Conservation (phyloP, 1,140 invertebrate species). For the Mizuhopecten yessoensis region DNA sequence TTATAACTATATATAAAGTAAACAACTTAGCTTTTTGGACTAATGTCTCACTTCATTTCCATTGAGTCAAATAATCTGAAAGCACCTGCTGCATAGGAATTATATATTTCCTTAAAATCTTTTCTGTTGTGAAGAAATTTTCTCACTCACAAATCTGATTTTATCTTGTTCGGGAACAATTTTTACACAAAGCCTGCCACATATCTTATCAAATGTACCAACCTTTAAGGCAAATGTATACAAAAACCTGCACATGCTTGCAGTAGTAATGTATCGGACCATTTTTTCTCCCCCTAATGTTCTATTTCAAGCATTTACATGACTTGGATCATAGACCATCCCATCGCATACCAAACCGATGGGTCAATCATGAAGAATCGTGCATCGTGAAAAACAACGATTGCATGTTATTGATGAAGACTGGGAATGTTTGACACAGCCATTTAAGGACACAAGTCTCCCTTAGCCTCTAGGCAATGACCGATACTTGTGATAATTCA, state of each 20-base stretch:
- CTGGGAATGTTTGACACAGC: background rate
- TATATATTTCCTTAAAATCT: background rate
- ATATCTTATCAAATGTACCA: background rate
- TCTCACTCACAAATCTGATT: background rate
- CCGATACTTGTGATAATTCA: background rate
- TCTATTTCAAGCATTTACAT: background rate
- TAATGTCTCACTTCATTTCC: background rate
- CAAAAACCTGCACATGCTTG: background rate
- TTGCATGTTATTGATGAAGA: background rate
- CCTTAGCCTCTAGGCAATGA: background rate
- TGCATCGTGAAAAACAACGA: background rate
- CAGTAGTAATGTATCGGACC: background rate
- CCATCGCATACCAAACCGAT: background rate
- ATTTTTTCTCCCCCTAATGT: background rate
- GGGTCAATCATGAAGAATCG: background rate
- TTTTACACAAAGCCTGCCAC: background rate
- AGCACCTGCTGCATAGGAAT: background rate
- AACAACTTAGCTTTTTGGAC: background rate
- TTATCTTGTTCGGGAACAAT: background rate
- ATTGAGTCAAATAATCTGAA: background rate
- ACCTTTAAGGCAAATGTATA: background rate
- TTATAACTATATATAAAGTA: background rate
- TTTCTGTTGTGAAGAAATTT: background rate
- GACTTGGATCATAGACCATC: background rate
- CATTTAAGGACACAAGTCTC: background rate